Conservation (phyloP, 2,113 vertebrate genomes). For the Cryptotis parvus region DNA sequence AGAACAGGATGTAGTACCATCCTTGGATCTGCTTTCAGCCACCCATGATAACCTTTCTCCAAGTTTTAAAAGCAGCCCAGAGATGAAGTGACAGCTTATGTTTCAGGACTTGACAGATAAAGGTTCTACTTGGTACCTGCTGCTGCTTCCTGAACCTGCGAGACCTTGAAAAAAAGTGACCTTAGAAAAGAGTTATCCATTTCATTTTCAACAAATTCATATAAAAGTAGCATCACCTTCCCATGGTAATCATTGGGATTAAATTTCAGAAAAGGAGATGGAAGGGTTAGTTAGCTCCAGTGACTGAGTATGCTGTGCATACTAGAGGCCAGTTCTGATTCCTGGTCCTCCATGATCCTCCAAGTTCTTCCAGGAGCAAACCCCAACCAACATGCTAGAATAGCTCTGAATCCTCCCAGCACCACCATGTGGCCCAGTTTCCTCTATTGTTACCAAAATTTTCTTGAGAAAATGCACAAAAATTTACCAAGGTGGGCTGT, state of each 20-base stretch:
- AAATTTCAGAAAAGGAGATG: background rate
- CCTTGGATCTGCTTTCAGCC: background rate
- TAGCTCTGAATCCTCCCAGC: no score
- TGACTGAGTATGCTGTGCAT: no score
- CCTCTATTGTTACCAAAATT: background rate
- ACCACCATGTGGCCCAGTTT: no score
- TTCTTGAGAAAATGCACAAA: conserved; percentile 2
- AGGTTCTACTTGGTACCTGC: background rate
- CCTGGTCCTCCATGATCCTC: no score
- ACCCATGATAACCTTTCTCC: background rate
- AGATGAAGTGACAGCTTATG: background rate
- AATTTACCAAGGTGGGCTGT: background rate
- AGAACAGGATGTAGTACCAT: background rate
- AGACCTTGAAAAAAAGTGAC: background rate
- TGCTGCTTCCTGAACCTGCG: background rate
- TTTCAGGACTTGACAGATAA: background rate
- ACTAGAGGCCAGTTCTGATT: no score
- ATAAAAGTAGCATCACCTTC: conserved; percentile 20
- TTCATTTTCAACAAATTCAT: conserved; percentile 28
- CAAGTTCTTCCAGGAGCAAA: no score
- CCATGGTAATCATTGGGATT: background rate
- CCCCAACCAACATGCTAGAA: background rate
- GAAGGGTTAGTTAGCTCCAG: no score
- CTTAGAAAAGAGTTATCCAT: background rate
- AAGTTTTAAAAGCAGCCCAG: background rate